Evolutionary conservation across 2,888 invertebrate species (phyloP).

Genomic region (Lucinisca nassula): DNA sequence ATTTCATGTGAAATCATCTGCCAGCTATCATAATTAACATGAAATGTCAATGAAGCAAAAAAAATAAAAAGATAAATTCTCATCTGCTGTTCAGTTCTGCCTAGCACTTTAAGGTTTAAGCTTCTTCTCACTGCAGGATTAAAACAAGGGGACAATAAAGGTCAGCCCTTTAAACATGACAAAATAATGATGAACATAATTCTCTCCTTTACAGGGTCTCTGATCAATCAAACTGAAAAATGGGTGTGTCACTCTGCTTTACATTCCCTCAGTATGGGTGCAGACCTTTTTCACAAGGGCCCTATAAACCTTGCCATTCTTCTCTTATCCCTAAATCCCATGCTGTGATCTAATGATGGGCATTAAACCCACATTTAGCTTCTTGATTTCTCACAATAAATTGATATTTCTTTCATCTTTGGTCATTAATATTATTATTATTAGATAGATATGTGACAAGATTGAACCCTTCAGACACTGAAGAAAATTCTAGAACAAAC

Average conservation of each 20-base stretch:
- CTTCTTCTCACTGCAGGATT: neutral
- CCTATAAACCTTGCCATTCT: neutral
- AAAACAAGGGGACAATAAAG: slow-evolving; percentile 13
- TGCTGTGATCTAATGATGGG: neutral
- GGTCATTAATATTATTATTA: no score
- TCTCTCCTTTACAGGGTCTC: neutral
- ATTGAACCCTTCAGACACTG: no score
- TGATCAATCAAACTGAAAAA: slow-evolving; percentile 5
- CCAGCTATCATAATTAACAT: no score
- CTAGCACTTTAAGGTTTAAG: no score
- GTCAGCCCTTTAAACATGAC: neutral
- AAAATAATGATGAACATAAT: neutral
- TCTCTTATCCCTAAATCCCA: neutral
- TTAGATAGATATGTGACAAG: no score
- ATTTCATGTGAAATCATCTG: no score
- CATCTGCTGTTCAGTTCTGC: no score
- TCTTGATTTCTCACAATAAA: no score
- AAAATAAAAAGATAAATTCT: no score
- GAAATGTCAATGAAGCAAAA: neutral
- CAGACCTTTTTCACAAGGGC: neutral
- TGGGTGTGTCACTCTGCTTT: neutral
- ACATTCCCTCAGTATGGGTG: neutral
- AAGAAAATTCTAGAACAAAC: no score
- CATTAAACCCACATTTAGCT: neutral
- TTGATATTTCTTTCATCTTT: no score